Base-by-base conservation (phyloP, 1,140 invertebrate genomes). In the Lepidurus packardi region DNA sequence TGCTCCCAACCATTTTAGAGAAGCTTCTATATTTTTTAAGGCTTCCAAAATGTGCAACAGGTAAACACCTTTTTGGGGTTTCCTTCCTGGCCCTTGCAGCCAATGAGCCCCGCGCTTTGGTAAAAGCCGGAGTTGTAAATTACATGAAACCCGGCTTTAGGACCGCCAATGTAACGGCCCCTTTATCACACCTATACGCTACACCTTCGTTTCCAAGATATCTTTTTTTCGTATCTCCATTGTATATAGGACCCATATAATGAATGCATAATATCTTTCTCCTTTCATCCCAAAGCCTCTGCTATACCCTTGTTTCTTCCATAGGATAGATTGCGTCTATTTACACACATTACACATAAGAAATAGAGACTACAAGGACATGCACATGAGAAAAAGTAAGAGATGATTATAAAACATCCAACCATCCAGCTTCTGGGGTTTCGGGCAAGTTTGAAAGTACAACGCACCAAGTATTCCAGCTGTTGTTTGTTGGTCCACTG, bases 11-110 rank as follows among this genome's bases (percentile, higher is more conserved):
- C 34, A 34, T 34, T 34, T 34, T 34, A 34, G 34, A 34, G 34
- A 34, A 34, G 34, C 34, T 34, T 34, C 34, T 34, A 34, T 34
- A 4, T 34, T 34, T 34, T 34, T 34, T 34, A 34, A 34, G 34
- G 34, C 3, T 34, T 34, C 34, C 34, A 65, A 65, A 13, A 65
- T 65, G 21, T 65, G 53, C 53, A 65, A 65, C 53, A 65, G 53
- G 53, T 65, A 65, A 65, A 65, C 53, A 65, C 53, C 53, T 65
- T 47, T 65, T 65, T 7, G 53, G 53, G 53, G 53, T n/a, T 65
- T 65, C 53, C 16, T 65, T 65, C 53, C 53, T 65, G 16, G 21
- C 53, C 53, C 21, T 65, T 13, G 21, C 21, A 65, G 53, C 53
- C 53, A 65, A 65, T 65, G 53, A 16, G 53, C 53, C n/a, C 16